Percentiles rank a stretch among this genome's conserved stretches.
phyloP scores from a whole-genome alignment of 2,797 vertebrate genomes.

The Esox masquinongy region DNA sequence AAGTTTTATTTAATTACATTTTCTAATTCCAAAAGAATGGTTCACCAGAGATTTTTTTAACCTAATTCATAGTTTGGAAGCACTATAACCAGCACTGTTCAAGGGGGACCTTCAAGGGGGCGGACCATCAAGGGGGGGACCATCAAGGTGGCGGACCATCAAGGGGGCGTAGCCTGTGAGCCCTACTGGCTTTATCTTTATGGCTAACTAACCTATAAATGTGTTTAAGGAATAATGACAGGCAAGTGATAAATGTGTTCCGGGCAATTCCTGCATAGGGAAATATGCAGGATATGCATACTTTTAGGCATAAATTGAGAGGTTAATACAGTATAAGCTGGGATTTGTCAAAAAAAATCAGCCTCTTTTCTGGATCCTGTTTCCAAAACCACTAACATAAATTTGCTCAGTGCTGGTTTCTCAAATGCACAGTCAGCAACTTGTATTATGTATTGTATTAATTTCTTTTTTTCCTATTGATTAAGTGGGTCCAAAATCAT shows the following conservation, averaged over 20 bases:
- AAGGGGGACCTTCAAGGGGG: too few relatives aligned
- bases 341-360: not conserved
- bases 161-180: too few relatives aligned
- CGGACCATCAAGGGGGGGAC: too few relatives aligned
- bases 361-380: not conserved
- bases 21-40: too few relatives aligned
- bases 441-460: not conserved
- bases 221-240: not conserved
- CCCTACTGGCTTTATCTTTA: not conserved
- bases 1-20: too few relatives aligned
- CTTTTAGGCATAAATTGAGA: not conserved
- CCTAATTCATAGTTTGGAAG: too few relatives aligned
- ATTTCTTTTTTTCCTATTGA: not conserved
- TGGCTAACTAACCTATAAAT: not conserved
- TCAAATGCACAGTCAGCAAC: not conserved
- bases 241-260: not conserved
- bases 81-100: too few relatives aligned
- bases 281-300: not conserved
- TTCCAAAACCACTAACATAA: not conserved
- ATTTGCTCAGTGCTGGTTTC: not conserved
- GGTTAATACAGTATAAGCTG: not conserved
- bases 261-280: not conserved
- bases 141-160: too few relatives aligned
- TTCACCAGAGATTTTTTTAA: too few relatives aligned
- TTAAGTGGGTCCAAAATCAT: conserved; percentile 80